A percentile compares a stretch with the other conserved stretches of the same genome.
These are phyloP conservation scores for Nylanderia fulva DNA, from an alignment of 1,140 invertebrate species.

Conservation along the genomic window DNA sequence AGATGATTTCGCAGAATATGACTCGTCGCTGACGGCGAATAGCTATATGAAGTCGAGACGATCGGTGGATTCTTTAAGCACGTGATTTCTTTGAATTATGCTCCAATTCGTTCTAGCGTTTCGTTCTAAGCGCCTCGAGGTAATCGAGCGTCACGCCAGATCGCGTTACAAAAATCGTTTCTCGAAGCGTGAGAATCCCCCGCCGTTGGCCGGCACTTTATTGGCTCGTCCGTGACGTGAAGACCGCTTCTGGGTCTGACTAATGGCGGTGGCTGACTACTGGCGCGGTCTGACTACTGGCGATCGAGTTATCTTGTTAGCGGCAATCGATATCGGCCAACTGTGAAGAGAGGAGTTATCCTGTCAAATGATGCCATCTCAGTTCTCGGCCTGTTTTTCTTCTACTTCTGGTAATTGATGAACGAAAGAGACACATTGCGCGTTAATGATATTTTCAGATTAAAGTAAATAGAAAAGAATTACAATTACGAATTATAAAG, in stretches of 20 bases:
- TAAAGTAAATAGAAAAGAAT: no score
- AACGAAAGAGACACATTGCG: background rate
- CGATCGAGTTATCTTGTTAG: conserved; percentile 64
- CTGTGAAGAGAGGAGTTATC: conserved; percentile 40
- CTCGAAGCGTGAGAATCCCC: conserved; percentile 45
- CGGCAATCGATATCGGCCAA: conserved; percentile 54
- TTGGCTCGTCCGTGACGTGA: conserved; percentile 56
- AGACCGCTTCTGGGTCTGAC: conserved; percentile 54
- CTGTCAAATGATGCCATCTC: conserved; percentile 47
- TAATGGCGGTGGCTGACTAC: conserved; percentile 57
- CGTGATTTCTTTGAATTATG: conserved; percentile 78
- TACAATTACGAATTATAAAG: background rate
- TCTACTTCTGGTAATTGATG: conserved; percentile 1
- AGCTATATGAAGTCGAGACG: conserved; percentile 6
- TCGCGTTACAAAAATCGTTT: conserved; percentile 78
- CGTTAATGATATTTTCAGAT: background rate
- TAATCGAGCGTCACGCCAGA: conserved; percentile 76
- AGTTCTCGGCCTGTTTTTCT: conserved; percentile 30
- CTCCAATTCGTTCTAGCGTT: conserved; percentile 76
- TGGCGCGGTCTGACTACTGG: conserved; percentile 50
- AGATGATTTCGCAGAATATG: background rate
- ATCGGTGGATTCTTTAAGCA: conserved; percentile 46
- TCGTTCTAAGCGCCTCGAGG: conserved; percentile 61
- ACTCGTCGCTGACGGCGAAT: background rate
- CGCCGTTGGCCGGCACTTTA: conserved; percentile 40